Evolutionary conservation across 2,888 invertebrate genomes (phyloP).

Genomic region (Beris morrisii): DNA sequence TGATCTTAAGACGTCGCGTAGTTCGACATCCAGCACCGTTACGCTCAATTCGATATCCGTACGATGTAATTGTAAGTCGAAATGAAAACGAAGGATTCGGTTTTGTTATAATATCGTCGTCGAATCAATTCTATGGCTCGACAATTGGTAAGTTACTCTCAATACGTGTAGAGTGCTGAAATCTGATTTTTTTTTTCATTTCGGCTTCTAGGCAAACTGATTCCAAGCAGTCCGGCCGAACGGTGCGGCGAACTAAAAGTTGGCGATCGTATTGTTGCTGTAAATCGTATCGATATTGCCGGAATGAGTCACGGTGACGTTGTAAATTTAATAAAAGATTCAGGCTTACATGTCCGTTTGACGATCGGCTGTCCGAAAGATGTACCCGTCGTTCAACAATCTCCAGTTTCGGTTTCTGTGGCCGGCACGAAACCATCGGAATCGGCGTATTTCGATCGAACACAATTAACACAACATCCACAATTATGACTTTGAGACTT

Average conservation of each 20-base stretch:
- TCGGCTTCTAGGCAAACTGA: constrained; percentile 75
- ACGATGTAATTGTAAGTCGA: constrained; percentile 88
- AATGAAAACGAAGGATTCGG: constrained; percentile 97
- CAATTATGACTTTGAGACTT: constrained; percentile 58
- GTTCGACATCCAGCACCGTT: constrained; percentile 38
- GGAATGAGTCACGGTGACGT: constrained; percentile 95
- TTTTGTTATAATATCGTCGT: constrained; percentile 96
- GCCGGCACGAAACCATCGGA: constrained; percentile 18
- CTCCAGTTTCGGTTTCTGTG: constrained; percentile 39
- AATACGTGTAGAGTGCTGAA: neutral
- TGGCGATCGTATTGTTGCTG: constrained; percentile 94
- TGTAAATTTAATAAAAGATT: constrained; percentile 95
- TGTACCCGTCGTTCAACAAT: constrained; percentile 34
- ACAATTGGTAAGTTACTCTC: constrained; percentile 71
- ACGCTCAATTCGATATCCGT: constrained; percentile 61
- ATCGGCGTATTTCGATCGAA: constrained; percentile 42
- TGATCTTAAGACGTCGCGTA: constrained; percentile 68
- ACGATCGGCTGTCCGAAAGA: constrained; percentile 64
- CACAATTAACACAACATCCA: constrained; percentile 47
- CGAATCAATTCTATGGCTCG: constrained; percentile 74
- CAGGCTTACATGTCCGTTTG: constrained; percentile 85
- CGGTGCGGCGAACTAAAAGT: constrained; percentile 87
- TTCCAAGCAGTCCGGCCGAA: constrained; percentile 94
- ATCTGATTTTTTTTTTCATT: constrained; percentile 34
- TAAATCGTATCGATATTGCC: constrained; percentile 89